phyloP scores from a whole-genome alignment of 2,113 vertebrate species.

The Mola mola region DNA sequence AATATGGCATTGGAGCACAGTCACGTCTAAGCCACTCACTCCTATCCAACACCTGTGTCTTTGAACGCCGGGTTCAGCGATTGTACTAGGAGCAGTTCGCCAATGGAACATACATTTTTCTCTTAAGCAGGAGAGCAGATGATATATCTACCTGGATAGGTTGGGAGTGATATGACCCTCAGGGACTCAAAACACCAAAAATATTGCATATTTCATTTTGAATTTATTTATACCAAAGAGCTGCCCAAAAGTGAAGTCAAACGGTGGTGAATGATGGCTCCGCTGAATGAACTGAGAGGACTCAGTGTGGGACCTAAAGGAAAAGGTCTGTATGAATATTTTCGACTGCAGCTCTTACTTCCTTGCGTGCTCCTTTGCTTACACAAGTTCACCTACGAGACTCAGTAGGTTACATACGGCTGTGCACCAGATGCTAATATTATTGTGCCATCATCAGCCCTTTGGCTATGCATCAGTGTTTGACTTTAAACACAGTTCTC shows the following conservation, averaged over 20 bases:
- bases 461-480: slow-evolving; percentile 13
- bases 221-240: too few species aligned
- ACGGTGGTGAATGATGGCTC: slow-evolving; percentile 30
- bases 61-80: neutral
- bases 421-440: slow-evolving; percentile 6
- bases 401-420: slow-evolving; percentile 2
- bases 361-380: neutral
- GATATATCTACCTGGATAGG: neutral
- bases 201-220: too few species aligned
- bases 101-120: neutral
- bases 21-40: neutral
- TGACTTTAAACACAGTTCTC: slow-evolving; percentile 19
- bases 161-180: neutral
- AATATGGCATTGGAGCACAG: slow-evolving; percentile 17
- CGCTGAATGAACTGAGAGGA: slow-evolving; percentile 20
- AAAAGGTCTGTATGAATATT: neutral
- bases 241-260: too few species aligned
- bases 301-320: slow-evolving; percentile 2
- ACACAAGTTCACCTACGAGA: slow-evolving; percentile 14
- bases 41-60: slow-evolving; percentile 3
- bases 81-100: slow-evolving; percentile 9
- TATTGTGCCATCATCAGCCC: neutral
- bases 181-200: too few species aligned
- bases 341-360: neutral
- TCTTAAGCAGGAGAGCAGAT: neutral